phyloP scores from a whole-genome alignment of 2,888 invertebrate genomes.

The Nephrotoma guestfalica region DNA sequence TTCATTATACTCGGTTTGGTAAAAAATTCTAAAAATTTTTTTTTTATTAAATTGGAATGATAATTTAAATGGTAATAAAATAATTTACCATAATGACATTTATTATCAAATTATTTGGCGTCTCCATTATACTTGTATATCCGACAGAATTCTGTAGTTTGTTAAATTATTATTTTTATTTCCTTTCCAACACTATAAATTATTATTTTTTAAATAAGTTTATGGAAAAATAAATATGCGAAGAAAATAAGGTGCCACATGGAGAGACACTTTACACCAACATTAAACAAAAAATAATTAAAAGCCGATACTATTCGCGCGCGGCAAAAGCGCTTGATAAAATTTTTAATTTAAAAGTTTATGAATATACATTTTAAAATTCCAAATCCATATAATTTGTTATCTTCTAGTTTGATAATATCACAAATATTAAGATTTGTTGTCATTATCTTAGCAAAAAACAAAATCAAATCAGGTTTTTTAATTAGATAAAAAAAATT shows the following conservation, averaged over 20 bases:
- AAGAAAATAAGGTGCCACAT: background rate
- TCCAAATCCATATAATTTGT: background rate
- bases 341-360: background rate
- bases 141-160: background rate
- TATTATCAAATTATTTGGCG: background rate
- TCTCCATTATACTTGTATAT: background rate
- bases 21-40: background rate
- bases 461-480: background rate
- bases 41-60: background rate
- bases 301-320: background rate
- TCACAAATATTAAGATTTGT: background rate
- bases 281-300: background rate
- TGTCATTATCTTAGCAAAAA: background rate
- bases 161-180: background rate
- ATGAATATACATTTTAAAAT: background rate
- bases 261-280: background rate
- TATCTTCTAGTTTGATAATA: background rate
- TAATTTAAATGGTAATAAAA: background rate
- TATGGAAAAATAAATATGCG: background rate
- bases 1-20: background rate
- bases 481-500: background rate
- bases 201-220: background rate
- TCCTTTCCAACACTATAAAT: background rate
- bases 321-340: background rate
- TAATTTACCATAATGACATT: background rate